These are phyloP conservation scores for Rhagophthalmus giganteus DNA, from an alignment of 2,888 invertebrate genomes.

Conservation along the genomic window DNA sequence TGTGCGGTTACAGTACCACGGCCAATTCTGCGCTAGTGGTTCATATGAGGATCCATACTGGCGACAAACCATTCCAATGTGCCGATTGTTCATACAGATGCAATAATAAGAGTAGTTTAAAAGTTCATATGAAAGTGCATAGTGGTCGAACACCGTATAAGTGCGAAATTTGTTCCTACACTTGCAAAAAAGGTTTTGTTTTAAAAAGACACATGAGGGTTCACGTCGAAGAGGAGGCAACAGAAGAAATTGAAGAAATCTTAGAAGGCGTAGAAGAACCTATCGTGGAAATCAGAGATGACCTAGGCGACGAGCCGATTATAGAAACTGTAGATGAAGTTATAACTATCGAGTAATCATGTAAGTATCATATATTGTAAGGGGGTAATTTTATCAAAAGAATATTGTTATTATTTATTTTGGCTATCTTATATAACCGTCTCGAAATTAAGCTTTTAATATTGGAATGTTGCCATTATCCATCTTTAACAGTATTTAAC, in stretches of 20 bases:
- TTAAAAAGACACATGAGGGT: conserved; percentile 20
- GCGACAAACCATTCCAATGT: conserved; percentile 25
- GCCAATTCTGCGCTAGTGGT: conserved; percentile 20
- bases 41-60: conserved; percentile 25
- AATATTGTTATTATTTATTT: no score
- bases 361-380: neutral
- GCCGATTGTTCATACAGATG: conserved; percentile 22
- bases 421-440: no score
- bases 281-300: neutral
- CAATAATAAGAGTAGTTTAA: conserved; percentile 20
- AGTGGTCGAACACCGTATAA: conserved; percentile 19
- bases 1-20: conserved; percentile 17
- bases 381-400: neutral
- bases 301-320: neutral
- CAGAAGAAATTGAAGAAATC: neutral
- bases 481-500: no score
- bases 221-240: conserved; percentile 3
- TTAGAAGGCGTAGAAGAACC: neutral
- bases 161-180: conserved; percentile 20
- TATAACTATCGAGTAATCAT: neutral
- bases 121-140: conserved; percentile 25
- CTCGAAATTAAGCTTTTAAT: no score
- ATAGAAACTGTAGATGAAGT: neutral
- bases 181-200: conserved; percentile 12
- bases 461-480: no score